Percentiles rank a stretch among this genome's conserved stretches.
Evolutionary conservation across 2,113 vertebrate species (phyloP).

Genomic region (Hoplias malabaricus): DNA sequence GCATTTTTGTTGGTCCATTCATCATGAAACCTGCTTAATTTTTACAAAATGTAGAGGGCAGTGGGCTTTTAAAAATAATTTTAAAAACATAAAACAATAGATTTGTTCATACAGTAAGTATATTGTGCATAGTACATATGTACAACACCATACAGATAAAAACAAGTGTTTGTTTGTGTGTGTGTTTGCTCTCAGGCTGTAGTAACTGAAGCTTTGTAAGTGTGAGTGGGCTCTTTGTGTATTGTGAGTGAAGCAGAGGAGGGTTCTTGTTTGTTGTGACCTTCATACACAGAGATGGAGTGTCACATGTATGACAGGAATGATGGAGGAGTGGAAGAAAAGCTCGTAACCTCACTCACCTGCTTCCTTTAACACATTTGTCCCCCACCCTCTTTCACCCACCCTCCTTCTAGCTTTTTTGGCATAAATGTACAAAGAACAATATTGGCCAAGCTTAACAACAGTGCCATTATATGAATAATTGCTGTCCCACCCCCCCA

Average conservation of each 20-base stretch:
- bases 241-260: slow-evolving; percentile 41
- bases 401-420: background rate
- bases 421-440: too few relatives aligned
- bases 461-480: too few relatives aligned
- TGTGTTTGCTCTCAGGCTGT: background rate
- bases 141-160: too few relatives aligned
- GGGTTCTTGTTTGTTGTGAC: slow-evolving; percentile 57
- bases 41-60: too few relatives aligned
- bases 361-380: background rate
- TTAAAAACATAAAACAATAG: too few relatives aligned
- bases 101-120: too few relatives aligned
- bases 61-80: too few relatives aligned
- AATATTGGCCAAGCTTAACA: too few relatives aligned
- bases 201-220: slow-evolving; percentile 50
- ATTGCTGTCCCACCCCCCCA: too few relatives aligned
- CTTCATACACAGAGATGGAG: slow-evolving; percentile 46
- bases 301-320: background rate
- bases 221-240: slow-evolving; percentile 52
- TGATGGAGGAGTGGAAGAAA: background rate
- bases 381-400: background rate
- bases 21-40: too few relatives aligned
- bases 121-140: too few relatives aligned
- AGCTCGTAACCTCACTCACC: background rate
- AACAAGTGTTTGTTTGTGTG: background rate
- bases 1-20: too few relatives aligned